These are phyloP conservation scores for Marmota flaviventris DNA, from an alignment of 2,113 vertebrate species.

Conservation along the genomic window DNA sequence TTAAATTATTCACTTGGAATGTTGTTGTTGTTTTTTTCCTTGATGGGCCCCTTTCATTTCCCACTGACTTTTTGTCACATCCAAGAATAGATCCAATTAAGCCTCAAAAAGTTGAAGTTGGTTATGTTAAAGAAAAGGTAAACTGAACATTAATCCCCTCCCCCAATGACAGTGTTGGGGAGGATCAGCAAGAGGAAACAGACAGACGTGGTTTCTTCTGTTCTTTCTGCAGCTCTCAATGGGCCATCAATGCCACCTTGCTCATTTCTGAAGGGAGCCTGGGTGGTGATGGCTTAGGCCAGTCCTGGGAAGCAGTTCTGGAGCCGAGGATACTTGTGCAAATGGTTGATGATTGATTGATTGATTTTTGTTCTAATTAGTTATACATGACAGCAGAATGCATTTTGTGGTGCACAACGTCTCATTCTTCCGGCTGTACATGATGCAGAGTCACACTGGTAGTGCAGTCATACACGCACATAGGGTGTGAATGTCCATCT, in stretches of 20 bases:
- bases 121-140: slow-evolving; percentile 84
- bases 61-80: slow-evolving; percentile 85
- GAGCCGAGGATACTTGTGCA: background rate
- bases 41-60: slow-evolving; percentile 87
- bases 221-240: background rate
- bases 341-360: background rate
- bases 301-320: background rate
- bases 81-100: slow-evolving; percentile 86
- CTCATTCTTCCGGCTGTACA: too few species aligned
- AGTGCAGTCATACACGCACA: too few species aligned
- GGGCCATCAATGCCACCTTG: fast-evolving
- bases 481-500: too few species aligned
- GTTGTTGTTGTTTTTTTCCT: slow-evolving; percentile 79
- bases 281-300: background rate
- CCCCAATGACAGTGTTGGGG: background rate
- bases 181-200: background rate
- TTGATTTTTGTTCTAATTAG: too few species aligned
- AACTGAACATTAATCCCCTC: slow-evolving; percentile 80
- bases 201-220: background rate
- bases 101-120: slow-evolving; percentile 78
- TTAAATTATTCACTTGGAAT: slow-evolving; percentile 90
- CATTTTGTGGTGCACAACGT: too few species aligned
- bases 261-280: background rate
- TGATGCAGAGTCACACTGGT: too few species aligned
- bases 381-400: too few species aligned